Evolutionary conservation across 2,113 vertebrate species (phyloP), one percentile per base, ranked within the genome.

Genomic region (Forbesichthys agassizii): DNA sequence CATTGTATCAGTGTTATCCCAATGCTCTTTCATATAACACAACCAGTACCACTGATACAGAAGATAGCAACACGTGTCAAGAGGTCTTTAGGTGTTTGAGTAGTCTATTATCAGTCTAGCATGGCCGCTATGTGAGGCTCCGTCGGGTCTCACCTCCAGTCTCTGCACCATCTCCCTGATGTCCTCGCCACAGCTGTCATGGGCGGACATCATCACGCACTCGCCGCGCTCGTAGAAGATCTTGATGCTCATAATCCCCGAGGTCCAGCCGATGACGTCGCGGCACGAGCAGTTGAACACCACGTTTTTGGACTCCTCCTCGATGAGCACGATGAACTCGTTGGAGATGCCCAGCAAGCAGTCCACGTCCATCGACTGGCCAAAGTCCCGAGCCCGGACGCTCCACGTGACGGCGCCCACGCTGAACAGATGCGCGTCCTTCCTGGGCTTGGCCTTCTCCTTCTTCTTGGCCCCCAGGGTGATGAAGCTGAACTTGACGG

Each of bases 251-350:
- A 94, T 93, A 86, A 95, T 85, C 70, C 95, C 95, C 61, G 96
- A 98, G 0, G 98, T 98, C 98, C 98, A 99, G 49, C 98, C 98
- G 53, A 99, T 99, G 69, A 99, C 95, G 54, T 99, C 98, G 66
- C 98, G 93, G 85, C 96, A 98, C 72, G 98, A 98, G 81, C 98
- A 99, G 92, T 99, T 99, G 79, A 99, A 99, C 4, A 98, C 94
- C 48, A 99, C 97, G 0, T 98, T 97, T 92, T 94, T 98, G 7
- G 96, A 96, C 51, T 95, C 95, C 80, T 96, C 95, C 83, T 98
- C 96, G 62, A 98, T 94, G 72, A 99, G 87, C 88, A 98, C 94
- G 11, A 99, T 95, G 78, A 98, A 99, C 83, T 99, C 96, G 49
- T 97, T 99, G 77, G 97, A 99, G 69, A 99, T 93, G 71, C 96